Conservation (phyloP, 2,113 vertebrate species). For the Vulpes ferrilata region DNA sequence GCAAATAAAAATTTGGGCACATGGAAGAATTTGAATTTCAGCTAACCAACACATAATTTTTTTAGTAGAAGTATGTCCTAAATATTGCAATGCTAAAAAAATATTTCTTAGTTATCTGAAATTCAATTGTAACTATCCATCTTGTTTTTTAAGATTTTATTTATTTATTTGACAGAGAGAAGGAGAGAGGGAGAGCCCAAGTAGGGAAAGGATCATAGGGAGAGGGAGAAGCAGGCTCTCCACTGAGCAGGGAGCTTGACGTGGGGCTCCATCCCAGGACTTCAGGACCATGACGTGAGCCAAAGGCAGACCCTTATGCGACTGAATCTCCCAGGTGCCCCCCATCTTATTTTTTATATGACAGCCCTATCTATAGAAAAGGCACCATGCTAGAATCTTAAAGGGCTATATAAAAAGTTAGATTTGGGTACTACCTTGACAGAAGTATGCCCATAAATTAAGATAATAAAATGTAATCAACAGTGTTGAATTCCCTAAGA, state of each 20-base stretch:
- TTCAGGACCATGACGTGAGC: too few species aligned
- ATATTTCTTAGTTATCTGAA: neutral
- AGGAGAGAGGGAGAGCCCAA: too few species aligned
- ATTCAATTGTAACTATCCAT: neutral
- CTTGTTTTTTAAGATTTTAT: neutral
- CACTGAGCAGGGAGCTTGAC: too few species aligned
- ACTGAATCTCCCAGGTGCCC: too few species aligned
- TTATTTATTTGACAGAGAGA: too few species aligned
- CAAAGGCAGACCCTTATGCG: too few species aligned
- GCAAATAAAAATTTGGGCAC: neutral
- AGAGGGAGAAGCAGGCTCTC: too few species aligned
- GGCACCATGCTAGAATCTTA: neutral
- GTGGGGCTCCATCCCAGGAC: too few species aligned
- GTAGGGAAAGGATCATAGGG: too few species aligned
- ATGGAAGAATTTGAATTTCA: constrained; percentile 8
- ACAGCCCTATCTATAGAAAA: neutral
- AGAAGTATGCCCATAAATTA: neutral
- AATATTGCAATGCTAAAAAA: constrained; percentile 16
- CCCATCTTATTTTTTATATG: neutral
- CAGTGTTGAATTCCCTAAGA: neutral
- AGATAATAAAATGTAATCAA: neutral
- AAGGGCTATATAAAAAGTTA: neutral
- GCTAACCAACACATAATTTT: neutral
- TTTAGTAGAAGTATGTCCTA: neutral
- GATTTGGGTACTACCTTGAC: neutral